Base-by-base conservation (phyloP, 2,888 invertebrate species). In the Epinotia bilunana region DNA sequence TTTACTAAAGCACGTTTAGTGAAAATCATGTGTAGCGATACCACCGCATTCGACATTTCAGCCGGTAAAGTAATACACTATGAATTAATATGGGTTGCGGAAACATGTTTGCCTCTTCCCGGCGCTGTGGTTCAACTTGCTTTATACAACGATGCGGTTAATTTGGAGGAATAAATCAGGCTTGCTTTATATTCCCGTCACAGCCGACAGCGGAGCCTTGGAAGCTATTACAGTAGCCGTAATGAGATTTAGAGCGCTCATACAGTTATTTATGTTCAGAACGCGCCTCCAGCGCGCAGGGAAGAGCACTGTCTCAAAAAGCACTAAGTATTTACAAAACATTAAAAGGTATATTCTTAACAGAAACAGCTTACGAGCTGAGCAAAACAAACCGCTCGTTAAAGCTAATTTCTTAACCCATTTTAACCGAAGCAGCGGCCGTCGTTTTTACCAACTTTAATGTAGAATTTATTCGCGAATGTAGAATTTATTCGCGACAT, bases 201-300 rank as follows among this genome's bases (percentile, higher is more conserved):
- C 88, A 91, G 87, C 87, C 87, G 90, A 89, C 88, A 88, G 85
- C 83, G 87, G 89, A 88, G 89, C 88, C 90, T 89, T 89, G 87
- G 88, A 89, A 91, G 91, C 91, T 91, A 92, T 91, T 90, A 91
- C 88, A 89, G 88, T 86, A 87, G 88, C 88, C 87, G 87, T 91
- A 91, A 93, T 92, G 91, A 92, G 91, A 92, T 93, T 91, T 91
- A 91, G 89, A 92, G 89, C 90, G 90, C 87, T 92, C 90, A 92
- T 92, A 91, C 90, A 89, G 91, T 92, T 92, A 92, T 91, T 92
- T 91, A 91, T 91, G 90, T 87, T 85, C 83, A 84, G 85, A 87
- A 87, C 86, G 87, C 86, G 87, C 86, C 83, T 86, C 83, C 82
- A 82, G 80, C 82, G 80, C 81, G 77, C 74, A 80, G 78, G 77